Base-by-base conservation (phyloP, 1,140 invertebrate genomes). In the Drosophila kurseongensis region DNA sequence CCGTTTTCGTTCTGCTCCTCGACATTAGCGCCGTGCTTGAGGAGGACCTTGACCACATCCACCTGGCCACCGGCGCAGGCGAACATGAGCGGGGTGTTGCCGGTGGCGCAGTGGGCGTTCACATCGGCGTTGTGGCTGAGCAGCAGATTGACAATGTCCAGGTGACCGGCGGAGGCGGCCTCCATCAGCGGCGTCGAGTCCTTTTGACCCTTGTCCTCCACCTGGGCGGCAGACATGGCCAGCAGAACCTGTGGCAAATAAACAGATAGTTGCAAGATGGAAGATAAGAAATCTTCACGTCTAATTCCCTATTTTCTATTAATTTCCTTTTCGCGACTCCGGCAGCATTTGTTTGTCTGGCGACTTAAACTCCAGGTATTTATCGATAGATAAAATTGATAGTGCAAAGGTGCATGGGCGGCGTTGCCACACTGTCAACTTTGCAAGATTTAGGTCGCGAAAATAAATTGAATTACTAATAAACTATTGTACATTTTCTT, bases 1-100 rank as follows among this genome's bases (percentile, higher is more conserved):
- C 98, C 98, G 93, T 99, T 99, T 93, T 99, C 98, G 94, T 99
- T 99, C 93, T 99, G 97, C 93, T 98, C 98, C 93, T 99, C 99
- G 9, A 99, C 97, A 93, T 99, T 98, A 62, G 98, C 98, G 60
- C 97, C 97, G 86, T 96, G 95, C 82, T 98, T 96, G 32, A 99
- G 94, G 50, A 99, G 93, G 55, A 97, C 96, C 92, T 95, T 94
- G 8, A 99, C 98, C 69, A 98, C 97, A 73, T 98, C 96, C 85
- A 96, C 96, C 93, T 99, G 98, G 4, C 98, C 98, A 90, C 97
- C 97, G 75, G 98, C 98, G 93, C 98, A 99, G 44, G 98, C 98
- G 94, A 99, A 99, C 97, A 99, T 99, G 40, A 99, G 94, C 47
- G 98, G 97, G 50, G 98, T 99, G 92, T 99, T 99, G 61, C 97